A percentile compares a stretch with the other conserved stretches of the same genome.
Evolutionary conservation across 2,113 vertebrate genomes (phyloP).

Genomic region (Cinclus mexicanus): DNA sequence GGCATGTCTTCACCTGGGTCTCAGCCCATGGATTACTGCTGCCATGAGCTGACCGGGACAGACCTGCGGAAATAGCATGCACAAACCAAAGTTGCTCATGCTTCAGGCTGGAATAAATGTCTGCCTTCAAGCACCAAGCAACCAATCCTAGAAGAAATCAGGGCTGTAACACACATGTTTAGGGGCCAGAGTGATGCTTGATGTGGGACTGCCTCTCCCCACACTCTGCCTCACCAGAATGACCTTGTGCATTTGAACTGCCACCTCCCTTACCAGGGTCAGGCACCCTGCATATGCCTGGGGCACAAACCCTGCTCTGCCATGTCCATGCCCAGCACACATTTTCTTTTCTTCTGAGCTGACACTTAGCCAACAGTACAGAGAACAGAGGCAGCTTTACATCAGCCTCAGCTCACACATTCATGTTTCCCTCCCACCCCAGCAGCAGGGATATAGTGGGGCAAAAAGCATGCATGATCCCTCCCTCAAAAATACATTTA

Average conservation of each 20-base stretch:
- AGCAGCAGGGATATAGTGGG: constrained; percentile 45
- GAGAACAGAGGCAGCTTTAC: constrained; percentile 67
- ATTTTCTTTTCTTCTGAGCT: constrained; percentile 55
- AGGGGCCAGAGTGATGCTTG: not conserved
- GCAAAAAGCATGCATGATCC: not conserved
- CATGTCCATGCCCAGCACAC: not conserved
- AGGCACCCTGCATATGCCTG: not conserved
- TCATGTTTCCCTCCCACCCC: constrained; percentile 57
- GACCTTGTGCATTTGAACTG: not conserved
- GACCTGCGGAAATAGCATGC: fast-evolving
- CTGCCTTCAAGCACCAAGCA: not conserved
- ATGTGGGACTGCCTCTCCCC: not conserved
- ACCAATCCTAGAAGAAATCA: not conserved
- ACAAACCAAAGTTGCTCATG: not conserved
- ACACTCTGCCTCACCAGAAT: not conserved
- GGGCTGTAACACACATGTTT: not conserved
- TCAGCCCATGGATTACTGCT: not conserved
- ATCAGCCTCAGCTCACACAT: not conserved
- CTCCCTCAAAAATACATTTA: not conserved
- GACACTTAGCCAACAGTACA: not conserved
- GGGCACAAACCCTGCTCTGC: not conserved
- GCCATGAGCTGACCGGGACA: not conserved
- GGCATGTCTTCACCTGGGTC: not conserved
- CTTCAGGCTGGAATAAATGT: not conserved
- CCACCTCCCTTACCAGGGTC: not conserved